Conservation (phyloP, 2,797 vertebrate genomes). For the Bradypodion ventrale region DNA sequence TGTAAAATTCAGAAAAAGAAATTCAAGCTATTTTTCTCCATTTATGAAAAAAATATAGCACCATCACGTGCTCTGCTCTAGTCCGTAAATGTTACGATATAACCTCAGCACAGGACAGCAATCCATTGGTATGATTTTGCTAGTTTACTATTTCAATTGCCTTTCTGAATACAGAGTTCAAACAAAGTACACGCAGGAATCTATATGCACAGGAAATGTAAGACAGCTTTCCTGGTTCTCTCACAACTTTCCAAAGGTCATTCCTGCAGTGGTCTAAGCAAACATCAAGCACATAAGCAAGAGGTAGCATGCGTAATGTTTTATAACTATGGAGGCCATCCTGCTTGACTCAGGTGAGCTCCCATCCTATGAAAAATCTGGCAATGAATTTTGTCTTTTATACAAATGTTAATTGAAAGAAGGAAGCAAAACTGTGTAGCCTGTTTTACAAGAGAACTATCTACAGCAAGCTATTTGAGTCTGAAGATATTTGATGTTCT, state of each 20-base stretch:
- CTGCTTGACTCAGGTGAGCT: no score
- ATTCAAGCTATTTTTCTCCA: no score
- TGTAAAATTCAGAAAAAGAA: no score
- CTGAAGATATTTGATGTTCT: no score
- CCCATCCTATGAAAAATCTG: background rate
- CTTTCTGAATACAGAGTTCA: background rate
- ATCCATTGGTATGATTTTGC: background rate
- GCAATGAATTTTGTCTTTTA: background rate
- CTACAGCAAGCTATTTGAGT: background rate
- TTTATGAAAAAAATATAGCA: no score
- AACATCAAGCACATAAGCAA: background rate
- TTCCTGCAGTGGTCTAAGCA: background rate
- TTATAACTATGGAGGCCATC: background rate
- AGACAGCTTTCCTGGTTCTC: background rate
- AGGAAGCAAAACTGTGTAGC: background rate
- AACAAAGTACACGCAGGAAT: background rate
- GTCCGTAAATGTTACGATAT: background rate
- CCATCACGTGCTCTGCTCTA: no score
- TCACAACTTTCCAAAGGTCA: background rate
- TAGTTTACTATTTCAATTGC: background rate
- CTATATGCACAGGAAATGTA: background rate
- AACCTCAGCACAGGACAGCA: background rate
- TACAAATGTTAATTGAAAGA: background rate
- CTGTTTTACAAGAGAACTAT: background rate
- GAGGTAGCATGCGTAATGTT: background rate